phyloP scores from a whole-genome alignment of 1,140 invertebrate genomes.

The Hylaeus anthracinus region DNA sequence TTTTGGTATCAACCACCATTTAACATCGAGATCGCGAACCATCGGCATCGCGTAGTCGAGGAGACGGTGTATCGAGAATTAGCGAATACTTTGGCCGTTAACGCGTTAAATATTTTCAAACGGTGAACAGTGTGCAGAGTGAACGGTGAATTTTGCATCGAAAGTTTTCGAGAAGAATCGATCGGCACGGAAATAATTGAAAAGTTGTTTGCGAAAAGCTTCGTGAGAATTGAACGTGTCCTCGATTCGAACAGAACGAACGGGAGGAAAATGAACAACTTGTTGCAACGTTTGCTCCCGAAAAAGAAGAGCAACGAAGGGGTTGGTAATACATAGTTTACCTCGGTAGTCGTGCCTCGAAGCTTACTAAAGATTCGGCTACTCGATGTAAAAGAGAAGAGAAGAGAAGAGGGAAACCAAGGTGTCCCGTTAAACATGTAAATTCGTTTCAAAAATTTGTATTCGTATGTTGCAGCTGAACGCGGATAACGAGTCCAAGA shows the following conservation, averaged over 20 bases:
- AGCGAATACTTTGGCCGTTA: neutral
- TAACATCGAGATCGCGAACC: neutral
- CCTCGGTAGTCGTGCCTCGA: neutral
- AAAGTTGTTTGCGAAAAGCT: too few relatives aligned
- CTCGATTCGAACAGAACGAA: neutral
- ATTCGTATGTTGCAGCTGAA: neutral
- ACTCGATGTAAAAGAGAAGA: too few relatives aligned
- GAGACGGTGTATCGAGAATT: neutral
- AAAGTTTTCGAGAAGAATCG: too few relatives aligned
- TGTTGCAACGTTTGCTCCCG: constrained; percentile 30
- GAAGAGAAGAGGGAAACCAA: too few relatives aligned
- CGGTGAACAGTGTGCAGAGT: neutral
- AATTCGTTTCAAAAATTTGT: neutral
- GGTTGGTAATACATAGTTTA: constrained; percentile 25
- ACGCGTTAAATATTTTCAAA: too few relatives aligned
- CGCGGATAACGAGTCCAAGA: neutral
- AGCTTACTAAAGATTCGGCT: neutral
- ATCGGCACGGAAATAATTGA: too few relatives aligned
- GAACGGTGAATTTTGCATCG: too few relatives aligned
- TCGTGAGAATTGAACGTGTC: neutral
- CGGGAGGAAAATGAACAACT: constrained; percentile 47
- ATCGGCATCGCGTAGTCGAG: neutral
- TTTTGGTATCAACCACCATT: neutral
- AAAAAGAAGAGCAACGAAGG: constrained; percentile 29
- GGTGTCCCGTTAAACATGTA: too few relatives aligned